Percentiles rank a stretch among this genome's conserved stretches.
Conservation (phyloP, 2,797 vertebrate species). For the Catostomus latipinnis region DNA sequence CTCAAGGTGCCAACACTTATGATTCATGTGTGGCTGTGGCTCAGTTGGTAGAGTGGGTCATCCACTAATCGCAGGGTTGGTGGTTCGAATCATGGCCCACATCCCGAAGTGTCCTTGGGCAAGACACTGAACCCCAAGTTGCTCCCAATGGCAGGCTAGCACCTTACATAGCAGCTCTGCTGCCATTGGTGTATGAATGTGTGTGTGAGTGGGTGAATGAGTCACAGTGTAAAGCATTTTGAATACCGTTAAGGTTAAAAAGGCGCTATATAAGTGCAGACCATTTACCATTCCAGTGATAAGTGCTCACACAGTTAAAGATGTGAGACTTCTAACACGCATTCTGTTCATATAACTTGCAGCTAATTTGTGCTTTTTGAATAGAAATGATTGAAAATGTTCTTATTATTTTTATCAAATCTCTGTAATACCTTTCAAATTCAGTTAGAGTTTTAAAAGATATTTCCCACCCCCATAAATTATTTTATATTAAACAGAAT, state of each 20-base stretch:
- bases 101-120: too few species aligned
- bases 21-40: background rate
- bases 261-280: too few species aligned
- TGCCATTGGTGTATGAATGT: too few species aligned
- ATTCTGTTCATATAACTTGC: background rate
- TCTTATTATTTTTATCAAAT: background rate
- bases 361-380: background rate
- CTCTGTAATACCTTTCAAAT: background rate
- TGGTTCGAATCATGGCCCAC: too few species aligned
- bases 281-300: background rate
- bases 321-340: slow-evolving; percentile 11
- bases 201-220: too few species aligned
- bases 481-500: background rate
- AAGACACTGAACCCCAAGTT: too few species aligned
- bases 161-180: too few species aligned
- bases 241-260: too few species aligned
- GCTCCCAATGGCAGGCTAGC: too few species aligned
- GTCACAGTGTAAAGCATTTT: too few species aligned
- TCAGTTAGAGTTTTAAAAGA: background rate
- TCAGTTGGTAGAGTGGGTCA: too few species aligned
- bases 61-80: too few species aligned
- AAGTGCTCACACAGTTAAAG: background rate
- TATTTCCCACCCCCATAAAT: background rate
- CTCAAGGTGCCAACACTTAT: background rate
- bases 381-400: background rate